Evolutionary conservation across 2,888 invertebrate species (phyloP).

Genomic region (Orthosia gracilis): DNA sequence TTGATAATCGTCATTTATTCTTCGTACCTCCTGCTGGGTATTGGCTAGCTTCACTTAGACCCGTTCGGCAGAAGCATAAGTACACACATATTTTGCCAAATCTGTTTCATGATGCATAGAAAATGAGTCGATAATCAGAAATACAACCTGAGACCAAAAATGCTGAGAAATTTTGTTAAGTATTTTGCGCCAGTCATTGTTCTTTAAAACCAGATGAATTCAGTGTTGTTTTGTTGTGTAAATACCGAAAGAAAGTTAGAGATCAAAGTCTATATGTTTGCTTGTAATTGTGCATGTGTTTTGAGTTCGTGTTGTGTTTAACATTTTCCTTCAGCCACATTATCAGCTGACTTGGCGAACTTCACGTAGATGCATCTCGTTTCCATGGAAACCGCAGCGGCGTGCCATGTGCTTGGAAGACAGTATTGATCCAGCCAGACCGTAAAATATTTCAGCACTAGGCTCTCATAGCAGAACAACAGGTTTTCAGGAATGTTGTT

Average conservation of each 20-base stretch:
- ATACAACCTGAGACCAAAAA: too few relatives aligned
- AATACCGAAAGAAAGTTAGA: too few relatives aligned
- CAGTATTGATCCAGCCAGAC: conserved; percentile 43
- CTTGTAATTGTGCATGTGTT: neutral
- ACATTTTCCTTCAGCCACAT: neutral
- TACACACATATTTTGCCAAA: neutral
- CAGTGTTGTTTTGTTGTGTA: too few relatives aligned
- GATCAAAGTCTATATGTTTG: too few relatives aligned
- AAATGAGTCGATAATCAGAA: too few relatives aligned
- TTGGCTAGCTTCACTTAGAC: too few relatives aligned
- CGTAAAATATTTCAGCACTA: conserved; percentile 35
- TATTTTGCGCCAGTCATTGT: too few relatives aligned
- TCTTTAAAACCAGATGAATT: too few relatives aligned
- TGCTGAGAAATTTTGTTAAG: too few relatives aligned
- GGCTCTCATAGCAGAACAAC: conserved; percentile 23
- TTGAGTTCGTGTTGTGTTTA: neutral
- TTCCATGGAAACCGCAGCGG: conserved; percentile 7
- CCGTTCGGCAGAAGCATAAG: neutral
- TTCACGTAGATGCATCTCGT: conserved; percentile 13
- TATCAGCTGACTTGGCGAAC: neutral
- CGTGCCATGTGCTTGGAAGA: conserved; percentile 7
- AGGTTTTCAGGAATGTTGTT: neutral
- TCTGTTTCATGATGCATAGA: too few relatives aligned
- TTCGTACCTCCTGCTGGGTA: too few relatives aligned
- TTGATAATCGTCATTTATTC: too few relatives aligned